Conservation (phyloP, 2,113 vertebrate species). For the Macrotis lagotis region DNA sequence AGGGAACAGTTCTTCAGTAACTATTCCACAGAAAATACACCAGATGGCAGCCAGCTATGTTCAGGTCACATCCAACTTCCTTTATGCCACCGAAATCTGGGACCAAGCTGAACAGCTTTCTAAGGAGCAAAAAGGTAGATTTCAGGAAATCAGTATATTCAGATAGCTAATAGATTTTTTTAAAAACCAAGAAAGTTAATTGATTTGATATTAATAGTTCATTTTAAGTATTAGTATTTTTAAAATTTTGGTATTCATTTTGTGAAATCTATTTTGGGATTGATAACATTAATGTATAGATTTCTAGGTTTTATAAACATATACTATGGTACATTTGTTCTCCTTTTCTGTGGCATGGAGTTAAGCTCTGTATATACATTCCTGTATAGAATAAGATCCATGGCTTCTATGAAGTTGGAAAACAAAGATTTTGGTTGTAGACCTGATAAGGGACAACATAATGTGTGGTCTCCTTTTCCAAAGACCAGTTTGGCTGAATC, state of each 20-base stretch:
- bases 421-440: not conserved
- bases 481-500: not conserved
- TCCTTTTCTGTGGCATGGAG: not conserved
- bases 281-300: conserved; percentile 26
- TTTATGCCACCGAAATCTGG: conserved; percentile 98
- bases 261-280: conserved; percentile 22
- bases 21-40: conserved; percentile 98
- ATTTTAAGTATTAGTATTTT: not conserved
- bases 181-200: not conserved
- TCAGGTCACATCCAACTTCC: conserved; percentile 98
- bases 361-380: not conserved
- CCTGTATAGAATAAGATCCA: not conserved
- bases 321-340: not conserved
- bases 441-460: not conserved
- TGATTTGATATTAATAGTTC: conserved; percentile 25
- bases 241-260: conserved; percentile 22
- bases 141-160: not conserved
- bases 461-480: not conserved
- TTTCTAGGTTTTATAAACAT: conserved; percentile 23
- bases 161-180: not conserved
- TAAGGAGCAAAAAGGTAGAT: conserved; percentile 95
- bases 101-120: conserved; percentile 98
- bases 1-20: conserved; percentile 94
- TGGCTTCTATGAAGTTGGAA: not conserved
- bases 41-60: conserved; percentile 99